A percentile compares a stretch with the other conserved stretches of the same genome.
These are phyloP conservation scores for Diplazon laetatorius DNA, from an alignment of 2,888 invertebrate species.

Conservation along the genomic window DNA sequence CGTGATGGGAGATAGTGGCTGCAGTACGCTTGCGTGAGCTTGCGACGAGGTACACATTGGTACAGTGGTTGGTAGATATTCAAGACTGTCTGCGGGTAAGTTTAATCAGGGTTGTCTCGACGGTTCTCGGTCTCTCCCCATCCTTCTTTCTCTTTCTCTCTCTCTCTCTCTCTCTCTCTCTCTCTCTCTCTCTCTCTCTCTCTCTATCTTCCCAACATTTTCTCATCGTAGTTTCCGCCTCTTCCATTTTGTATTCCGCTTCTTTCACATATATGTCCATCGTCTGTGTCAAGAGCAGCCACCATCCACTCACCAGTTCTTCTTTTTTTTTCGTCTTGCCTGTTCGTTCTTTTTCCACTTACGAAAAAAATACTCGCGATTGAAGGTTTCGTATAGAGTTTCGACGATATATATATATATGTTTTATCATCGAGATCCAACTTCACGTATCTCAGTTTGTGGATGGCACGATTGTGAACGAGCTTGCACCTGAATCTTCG, in stretches of 20 bases:
- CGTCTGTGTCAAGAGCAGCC: slow-evolving; percentile 13
- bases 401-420: slow-evolving; percentile 21
- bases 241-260: slow-evolving; percentile 1
- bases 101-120: slow-evolving; percentile 48
- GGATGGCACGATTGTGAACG: too few relatives aligned
- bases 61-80: slow-evolving; percentile 25
- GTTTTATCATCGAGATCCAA: too few relatives aligned
- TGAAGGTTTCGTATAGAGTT: background rate
- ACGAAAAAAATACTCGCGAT: slow-evolving; percentile 15
- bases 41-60: slow-evolving; percentile 4
- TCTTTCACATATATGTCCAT: background rate
- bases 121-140: slow-evolving; percentile 13
- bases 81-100: slow-evolving; percentile 8
- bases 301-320: background rate
- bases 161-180: background rate
- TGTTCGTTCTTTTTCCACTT: slow-evolving; percentile 14
- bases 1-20: too few relatives aligned
- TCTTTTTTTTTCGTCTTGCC: background rate
- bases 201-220: slow-evolving; percentile 23
- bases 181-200: too few relatives aligned
- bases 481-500: slow-evolving; percentile 50
- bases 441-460: too few relatives aligned
- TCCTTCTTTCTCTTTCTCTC: background rate
- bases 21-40: background rate
- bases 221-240: slow-evolving; percentile 14